Percentiles rank a stretch among this genome's conserved stretches.
phyloP scores from a whole-genome alignment of 2,888 invertebrate species.

The Hydrotaea diabolus region DNA sequence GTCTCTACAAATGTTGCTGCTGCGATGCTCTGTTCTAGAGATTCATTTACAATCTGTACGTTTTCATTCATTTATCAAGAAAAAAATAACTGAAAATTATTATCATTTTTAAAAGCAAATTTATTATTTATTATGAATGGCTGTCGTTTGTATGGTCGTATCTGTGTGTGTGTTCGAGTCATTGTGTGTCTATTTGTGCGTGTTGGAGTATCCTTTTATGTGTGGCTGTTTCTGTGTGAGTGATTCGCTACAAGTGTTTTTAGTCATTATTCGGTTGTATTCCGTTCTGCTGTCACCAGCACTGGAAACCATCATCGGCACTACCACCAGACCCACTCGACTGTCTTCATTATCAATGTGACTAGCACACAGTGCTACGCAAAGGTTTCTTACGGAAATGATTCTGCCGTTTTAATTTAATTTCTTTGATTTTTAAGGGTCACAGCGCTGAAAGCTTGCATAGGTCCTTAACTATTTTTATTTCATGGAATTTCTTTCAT shows the following conservation, averaged over 20 bases:
- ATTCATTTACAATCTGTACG: constrained; percentile 15
- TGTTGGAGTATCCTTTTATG: background rate
- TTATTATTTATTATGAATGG: constrained; percentile 18
- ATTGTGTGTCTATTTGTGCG: background rate
- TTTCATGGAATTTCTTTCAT: too few relatives aligned
- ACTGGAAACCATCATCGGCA: background rate
- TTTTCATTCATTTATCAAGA: constrained; percentile 34
- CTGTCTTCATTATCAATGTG: background rate
- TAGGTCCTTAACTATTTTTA: too few relatives aligned
- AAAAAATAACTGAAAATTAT: constrained; percentile 30
- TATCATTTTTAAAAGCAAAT: constrained; percentile 26
- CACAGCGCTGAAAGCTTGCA: too few relatives aligned
- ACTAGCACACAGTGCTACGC: background rate
- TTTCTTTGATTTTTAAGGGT: too few relatives aligned
- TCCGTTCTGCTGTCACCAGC: background rate
- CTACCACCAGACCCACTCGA: background rate
- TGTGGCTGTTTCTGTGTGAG: background rate
- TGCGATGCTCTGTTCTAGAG: background rate
- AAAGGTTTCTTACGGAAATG: too few relatives aligned
- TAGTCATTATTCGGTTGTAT: background rate
- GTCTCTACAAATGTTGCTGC: background rate
- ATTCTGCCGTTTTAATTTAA: too few relatives aligned
- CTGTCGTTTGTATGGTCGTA: background rate
- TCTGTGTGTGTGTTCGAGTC: background rate
- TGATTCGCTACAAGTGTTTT: background rate